Evolutionary conservation across 1,140 invertebrate species (phyloP).

Genomic region (Philopotamus ludificatus): DNA sequence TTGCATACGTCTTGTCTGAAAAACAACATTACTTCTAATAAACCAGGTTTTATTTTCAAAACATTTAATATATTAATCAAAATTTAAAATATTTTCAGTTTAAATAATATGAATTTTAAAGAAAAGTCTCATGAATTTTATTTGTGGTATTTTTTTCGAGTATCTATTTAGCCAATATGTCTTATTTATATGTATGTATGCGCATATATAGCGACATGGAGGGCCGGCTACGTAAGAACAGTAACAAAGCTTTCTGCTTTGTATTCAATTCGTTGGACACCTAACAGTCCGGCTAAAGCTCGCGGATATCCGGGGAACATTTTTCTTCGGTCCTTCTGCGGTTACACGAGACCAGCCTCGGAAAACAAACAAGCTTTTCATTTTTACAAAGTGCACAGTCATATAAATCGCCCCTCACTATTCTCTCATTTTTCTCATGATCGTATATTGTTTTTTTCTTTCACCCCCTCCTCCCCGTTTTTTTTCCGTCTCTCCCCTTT

Average conservation of each 20-base stretch:
- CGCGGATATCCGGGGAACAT: slow-evolving; percentile 28
- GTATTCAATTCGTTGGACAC: slow-evolving; percentile 29
- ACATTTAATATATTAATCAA: no score
- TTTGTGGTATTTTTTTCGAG: no score
- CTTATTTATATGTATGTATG: no score
- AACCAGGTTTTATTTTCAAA: no score
- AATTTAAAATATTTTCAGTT: no score
- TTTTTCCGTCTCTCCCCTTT: not conserved
- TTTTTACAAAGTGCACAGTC: slow-evolving; percentile 31
- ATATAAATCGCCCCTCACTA: slow-evolving; percentile 24
- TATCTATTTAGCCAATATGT: no score
- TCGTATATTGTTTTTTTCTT: slow-evolving; percentile 13
- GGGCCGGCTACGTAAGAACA: no score
- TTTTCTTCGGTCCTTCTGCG: slow-evolving; percentile 21
- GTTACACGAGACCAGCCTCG: slow-evolving; percentile 11
- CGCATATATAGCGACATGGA: no score
- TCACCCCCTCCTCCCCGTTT: not conserved
- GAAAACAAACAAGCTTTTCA: slow-evolving; percentile 32
- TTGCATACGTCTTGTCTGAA: no score
- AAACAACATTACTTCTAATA: no score
- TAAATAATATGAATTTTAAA: no score
- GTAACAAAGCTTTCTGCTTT: slow-evolving; percentile 24
- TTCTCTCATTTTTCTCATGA: slow-evolving; percentile 4
- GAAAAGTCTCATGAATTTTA: no score
- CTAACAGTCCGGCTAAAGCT: slow-evolving; percentile 26